Evolutionary conservation across 2,797 vertebrate species (phyloP), one percentile per base, ranked within the genome.

Genomic region (Tragelaphus eurycerus): DNA sequence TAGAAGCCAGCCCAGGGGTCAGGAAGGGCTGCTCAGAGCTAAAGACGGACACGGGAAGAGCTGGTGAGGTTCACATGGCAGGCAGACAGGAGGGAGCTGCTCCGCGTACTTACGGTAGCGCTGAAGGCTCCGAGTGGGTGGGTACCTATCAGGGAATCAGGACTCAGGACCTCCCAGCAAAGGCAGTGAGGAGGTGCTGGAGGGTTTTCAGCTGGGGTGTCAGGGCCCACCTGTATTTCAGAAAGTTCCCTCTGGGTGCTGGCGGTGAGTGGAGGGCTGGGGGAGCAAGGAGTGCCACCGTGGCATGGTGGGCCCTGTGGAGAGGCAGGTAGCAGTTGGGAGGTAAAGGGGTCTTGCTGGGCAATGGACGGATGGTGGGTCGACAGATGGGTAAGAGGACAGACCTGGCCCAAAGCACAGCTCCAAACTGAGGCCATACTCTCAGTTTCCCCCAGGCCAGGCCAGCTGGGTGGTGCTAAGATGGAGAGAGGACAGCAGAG

Each of bases 61-160:
- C 81, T 4, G 27, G 48, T 0, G 13, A 59, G 19, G 7, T 4
- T 14, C 3, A 6, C 2, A 19, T 25, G 8, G 4, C 19, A 0
- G 46, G 54, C 2, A 0, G 48, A 2, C 4, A 81, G 60, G 89
- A 52, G 57, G 71, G 29, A 13, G 31, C 15, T 21, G 54, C n/a
- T 2, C 6, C 4, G 25, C 8, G 1, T 64, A 38, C 13, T 3
- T 1, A 2, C 0, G 3, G n/a, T 3, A 52, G n/a, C 3, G 0
- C 64, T 3, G 27, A 27, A 25, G 88, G 31, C 7, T 21, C 0
- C 0, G 38, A 62, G 23, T 0, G 12, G 38, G 46, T 11, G 13
- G 55, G 27, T 15, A 38, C 64, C 29, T 31, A 21, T 0, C 12
- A n/a, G 64, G 59, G 54, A 55, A 12, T 15, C 6, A 27, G n/a